phyloP scores from a whole-genome alignment of 2,113 vertebrate species.

The Psilopsiagon aurifrons region DNA sequence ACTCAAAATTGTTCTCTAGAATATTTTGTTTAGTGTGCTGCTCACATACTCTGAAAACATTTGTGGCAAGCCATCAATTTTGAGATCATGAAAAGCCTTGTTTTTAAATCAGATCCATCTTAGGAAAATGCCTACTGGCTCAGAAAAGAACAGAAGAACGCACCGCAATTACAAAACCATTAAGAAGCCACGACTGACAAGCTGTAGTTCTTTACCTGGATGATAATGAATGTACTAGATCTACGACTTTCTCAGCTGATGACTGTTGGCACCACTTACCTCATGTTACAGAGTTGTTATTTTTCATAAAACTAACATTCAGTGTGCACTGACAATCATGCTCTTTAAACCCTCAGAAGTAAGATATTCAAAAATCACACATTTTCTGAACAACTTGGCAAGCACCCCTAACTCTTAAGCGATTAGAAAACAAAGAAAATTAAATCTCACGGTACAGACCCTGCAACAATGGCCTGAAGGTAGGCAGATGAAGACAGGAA shows the following conservation, averaged over 20 bases:
- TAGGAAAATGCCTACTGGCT: neutral
- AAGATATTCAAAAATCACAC: neutral
- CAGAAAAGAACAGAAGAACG: neutral
- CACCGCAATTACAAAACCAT: neutral
- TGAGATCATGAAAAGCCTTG: neutral
- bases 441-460: neutral
- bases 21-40: constrained; percentile 17
- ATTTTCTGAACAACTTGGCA: neutral
- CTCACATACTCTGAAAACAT: constrained; percentile 33
- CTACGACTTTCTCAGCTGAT: neutral
- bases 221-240: neutral
- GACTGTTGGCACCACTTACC: neutral
- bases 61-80: neutral
- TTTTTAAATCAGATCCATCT: constrained; percentile 25
- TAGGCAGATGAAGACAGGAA: neutral
- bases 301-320: neutral
- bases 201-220: neutral
- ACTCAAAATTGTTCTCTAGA: constrained; percentile 48
- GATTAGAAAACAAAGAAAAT: neutral
- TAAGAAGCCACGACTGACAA: constrained; percentile 27
- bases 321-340: neutral
- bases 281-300: neutral
- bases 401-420: neutral
- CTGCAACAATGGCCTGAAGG: neutral
- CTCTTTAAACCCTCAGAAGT: neutral